phyloP scores from a whole-genome alignment of 1,140 invertebrate species.

The Tetranychus urticae region DNA sequence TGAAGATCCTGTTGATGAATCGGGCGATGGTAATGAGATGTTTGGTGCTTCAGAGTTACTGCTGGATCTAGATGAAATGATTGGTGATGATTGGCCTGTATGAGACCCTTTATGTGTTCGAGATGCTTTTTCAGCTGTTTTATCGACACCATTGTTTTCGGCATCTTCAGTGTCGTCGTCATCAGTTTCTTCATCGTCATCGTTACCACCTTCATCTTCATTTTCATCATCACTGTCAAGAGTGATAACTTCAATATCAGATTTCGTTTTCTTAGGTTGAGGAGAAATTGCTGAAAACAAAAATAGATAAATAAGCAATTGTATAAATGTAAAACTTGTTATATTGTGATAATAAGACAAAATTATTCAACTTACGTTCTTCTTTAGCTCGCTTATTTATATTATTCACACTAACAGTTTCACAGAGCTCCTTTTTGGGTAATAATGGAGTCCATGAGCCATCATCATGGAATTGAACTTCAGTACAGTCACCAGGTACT shows the following conservation, averaged over 20 bases:
- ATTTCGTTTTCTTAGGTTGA: background rate
- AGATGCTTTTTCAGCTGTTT: background rate
- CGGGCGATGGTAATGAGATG: background rate
- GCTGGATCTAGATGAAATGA: background rate
- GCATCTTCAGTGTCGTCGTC: background rate
- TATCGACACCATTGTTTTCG: no score
- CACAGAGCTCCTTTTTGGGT: conserved; percentile 19
- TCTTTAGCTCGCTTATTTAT: background rate
- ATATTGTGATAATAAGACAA: background rate
- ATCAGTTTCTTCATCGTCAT: no score
- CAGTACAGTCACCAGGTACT: conserved; percentile 22
- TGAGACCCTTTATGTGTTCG: background rate
- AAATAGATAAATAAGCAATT: background rate
- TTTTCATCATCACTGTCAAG: background rate
- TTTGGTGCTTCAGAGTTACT: background rate
- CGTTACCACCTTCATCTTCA: background rate
- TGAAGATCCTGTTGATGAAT: background rate
- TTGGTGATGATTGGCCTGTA: background rate
- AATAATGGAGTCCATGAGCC: conserved; percentile 60
- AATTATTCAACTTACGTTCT: background rate
- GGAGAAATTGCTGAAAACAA: background rate
- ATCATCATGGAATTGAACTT: conserved; percentile 67
- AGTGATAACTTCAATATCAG: background rate
- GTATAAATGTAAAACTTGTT: background rate
- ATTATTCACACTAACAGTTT: background rate